phyloP scores from a whole-genome alignment of 2,888 invertebrate genomes.

The Horisme vitalbata region DNA sequence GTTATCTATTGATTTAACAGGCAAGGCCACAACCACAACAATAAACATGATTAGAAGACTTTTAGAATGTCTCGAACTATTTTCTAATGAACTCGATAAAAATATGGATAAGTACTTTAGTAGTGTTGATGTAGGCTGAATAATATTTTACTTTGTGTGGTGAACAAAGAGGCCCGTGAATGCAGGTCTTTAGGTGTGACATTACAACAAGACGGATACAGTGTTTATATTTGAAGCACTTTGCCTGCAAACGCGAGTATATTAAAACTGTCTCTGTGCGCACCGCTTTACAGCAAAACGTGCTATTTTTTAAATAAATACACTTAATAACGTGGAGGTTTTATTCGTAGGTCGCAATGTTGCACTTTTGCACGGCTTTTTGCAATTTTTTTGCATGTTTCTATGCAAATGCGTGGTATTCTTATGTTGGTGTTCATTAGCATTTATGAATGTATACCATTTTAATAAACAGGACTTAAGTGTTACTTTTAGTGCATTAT shows the following conservation, averaged over 20 bases:
- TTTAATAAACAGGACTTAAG: too few relatives aligned
- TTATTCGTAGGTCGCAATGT: constrained; percentile 12
- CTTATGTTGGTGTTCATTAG: background rate
- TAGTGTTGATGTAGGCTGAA: too few relatives aligned
- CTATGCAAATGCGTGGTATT: constrained; percentile 9
- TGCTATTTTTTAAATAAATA: constrained; percentile 19
- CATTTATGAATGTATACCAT: background rate
- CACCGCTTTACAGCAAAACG: constrained; percentile 20
- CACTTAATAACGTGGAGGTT: constrained; percentile 16
- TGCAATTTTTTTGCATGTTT: constrained; percentile 9
- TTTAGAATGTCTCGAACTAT: too few relatives aligned
- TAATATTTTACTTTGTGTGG: too few relatives aligned
- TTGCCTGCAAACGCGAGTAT: constrained; percentile 16
- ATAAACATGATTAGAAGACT: too few relatives aligned
- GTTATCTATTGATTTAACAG: too few relatives aligned
- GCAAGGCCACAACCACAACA: too few relatives aligned
- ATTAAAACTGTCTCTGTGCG: constrained; percentile 19
- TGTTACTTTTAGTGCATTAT: too few relatives aligned
- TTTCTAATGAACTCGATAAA: too few relatives aligned
- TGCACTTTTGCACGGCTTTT: constrained; percentile 11
- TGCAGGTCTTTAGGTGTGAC: constrained; percentile 22
- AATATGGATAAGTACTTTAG: too few relatives aligned
- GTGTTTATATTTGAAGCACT: constrained; percentile 25
- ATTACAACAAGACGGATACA: constrained; percentile 18
- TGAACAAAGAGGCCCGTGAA: background rate